These are phyloP conservation scores for Argyresthia albistria DNA, from an alignment of 2,888 invertebrate species.

Conservation along the genomic window DNA sequence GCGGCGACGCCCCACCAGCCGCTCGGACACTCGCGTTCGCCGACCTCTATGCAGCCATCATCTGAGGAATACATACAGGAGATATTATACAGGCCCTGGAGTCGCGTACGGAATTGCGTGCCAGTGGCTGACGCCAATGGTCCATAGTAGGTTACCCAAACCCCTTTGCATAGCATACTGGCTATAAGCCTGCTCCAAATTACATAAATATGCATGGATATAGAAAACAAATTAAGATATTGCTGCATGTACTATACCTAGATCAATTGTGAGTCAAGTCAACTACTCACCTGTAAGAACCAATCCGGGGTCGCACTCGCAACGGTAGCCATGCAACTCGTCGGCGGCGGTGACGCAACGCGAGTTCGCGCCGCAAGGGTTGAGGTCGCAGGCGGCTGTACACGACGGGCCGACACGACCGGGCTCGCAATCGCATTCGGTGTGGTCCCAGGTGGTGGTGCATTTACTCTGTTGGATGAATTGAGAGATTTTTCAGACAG, in stretches of 20 bases:
- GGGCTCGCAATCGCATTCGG: conserved; percentile 76
- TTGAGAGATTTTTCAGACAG: no score
- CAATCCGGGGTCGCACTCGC: conserved; percentile 81
- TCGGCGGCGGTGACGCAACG: conserved; percentile 74
- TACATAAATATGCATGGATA: no score
- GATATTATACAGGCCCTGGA: no score
- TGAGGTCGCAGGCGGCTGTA: conserved; percentile 84
- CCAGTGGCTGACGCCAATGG: no score
- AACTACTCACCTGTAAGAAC: conserved; percentile 73
- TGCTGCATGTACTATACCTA: no score
- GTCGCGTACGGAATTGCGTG: no score
- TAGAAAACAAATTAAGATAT: no score
- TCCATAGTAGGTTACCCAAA: no score
- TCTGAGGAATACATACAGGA: conserved; percentile 17
- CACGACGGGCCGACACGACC: conserved; percentile 86
- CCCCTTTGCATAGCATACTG: no score
- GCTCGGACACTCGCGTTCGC: conserved; percentile 85
- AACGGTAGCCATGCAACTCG: conserved; percentile 78
- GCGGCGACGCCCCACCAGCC: conserved; percentile 96
- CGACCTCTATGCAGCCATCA: conserved; percentile 79
- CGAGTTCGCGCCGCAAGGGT: conserved; percentile 86
- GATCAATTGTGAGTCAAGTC: no score
- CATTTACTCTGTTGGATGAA: conserved; percentile 45
- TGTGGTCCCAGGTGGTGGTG: conserved; percentile 72
- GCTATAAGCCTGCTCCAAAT: no score